Evolutionary conservation across 1,140 invertebrate genomes (phyloP).

Genomic region (Uloborus diversus): DNA sequence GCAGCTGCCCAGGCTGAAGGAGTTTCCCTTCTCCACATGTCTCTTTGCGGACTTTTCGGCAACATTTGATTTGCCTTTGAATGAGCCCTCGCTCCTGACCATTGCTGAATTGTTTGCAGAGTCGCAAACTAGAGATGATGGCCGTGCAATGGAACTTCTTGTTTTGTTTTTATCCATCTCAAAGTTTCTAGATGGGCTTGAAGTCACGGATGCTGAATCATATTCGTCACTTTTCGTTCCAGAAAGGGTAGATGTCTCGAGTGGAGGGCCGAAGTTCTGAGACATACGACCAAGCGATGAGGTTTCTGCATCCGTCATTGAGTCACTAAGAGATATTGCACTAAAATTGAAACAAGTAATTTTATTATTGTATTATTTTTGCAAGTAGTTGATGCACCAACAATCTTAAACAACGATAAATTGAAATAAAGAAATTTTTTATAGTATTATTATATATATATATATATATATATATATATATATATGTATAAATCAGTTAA

Average conservation of each 20-base stretch:
- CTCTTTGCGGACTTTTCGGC: conserved; percentile 10
- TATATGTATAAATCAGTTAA: no score
- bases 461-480: no score
- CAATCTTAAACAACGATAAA: no score
- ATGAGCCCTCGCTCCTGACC: conserved; percentile 6
- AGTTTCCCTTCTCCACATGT: conserved; percentile 13
- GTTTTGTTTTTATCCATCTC: neutral
- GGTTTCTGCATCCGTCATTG: conserved; percentile 49
- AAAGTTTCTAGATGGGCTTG: conserved; percentile 6
- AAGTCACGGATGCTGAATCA: conserved; percentile 15
- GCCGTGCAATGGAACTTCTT: neutral
- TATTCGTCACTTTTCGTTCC: conserved; percentile 32
- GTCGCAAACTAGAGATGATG: conserved; percentile 41
- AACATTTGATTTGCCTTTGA: conserved; percentile 15
- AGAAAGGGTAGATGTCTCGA: conserved; percentile 10
- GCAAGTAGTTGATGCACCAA: no score
- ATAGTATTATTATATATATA: no score
- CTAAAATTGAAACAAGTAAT: conserved; percentile 14
- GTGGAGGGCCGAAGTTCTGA: conserved; percentile 17
- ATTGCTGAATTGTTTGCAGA: neutral
- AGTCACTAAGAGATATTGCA: conserved; percentile 48
- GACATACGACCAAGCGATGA: conserved; percentile 23
- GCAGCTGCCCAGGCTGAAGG: conserved; percentile 4
- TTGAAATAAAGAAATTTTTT: no score
- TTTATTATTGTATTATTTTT: no score